Conservation (phyloP, 2,797 vertebrate genomes). For the Carcharodon carcharias region DNA sequence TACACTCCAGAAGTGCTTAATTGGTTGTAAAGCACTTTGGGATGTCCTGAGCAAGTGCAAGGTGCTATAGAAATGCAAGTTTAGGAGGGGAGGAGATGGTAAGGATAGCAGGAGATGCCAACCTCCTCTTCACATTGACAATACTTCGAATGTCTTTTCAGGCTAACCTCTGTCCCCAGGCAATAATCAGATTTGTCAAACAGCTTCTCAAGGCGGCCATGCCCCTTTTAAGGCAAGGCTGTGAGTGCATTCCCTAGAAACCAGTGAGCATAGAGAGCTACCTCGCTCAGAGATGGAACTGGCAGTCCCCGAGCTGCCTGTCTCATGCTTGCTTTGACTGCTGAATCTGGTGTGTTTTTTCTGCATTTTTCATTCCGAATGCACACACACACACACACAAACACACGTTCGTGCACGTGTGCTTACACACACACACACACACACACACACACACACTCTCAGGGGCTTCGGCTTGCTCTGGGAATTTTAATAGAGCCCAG, state of each 20-base stretch:
- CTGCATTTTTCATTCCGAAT: background rate
- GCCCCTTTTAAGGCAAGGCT: background rate
- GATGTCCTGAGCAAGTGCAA: background rate
- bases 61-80: too few relatives aligned
- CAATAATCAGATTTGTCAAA: background rate
- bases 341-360: background rate
- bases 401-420: too few relatives aligned
- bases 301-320: constrained; percentile 19
- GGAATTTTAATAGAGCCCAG: constrained; percentile 19
- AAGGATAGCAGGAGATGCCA: background rate
- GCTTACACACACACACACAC: too few relatives aligned
- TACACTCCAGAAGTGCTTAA: too few relatives aligned
- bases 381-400: background rate
- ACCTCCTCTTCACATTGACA: background rate
- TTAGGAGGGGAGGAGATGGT: background rate
- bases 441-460: background rate
- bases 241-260: background rate
- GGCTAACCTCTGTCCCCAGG: background rate
- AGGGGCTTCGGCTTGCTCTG: background rate
- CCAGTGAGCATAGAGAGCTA: background rate
- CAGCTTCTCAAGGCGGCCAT: too few relatives aligned
- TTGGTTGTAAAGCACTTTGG: background rate
- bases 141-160: background rate
- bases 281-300: background rate
- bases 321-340: constrained; percentile 1